Percentiles rank a stretch among this genome's conserved stretches.
phyloP scores from a whole-genome alignment of 1,140 invertebrate genomes.

The Cephus cinctus region DNA sequence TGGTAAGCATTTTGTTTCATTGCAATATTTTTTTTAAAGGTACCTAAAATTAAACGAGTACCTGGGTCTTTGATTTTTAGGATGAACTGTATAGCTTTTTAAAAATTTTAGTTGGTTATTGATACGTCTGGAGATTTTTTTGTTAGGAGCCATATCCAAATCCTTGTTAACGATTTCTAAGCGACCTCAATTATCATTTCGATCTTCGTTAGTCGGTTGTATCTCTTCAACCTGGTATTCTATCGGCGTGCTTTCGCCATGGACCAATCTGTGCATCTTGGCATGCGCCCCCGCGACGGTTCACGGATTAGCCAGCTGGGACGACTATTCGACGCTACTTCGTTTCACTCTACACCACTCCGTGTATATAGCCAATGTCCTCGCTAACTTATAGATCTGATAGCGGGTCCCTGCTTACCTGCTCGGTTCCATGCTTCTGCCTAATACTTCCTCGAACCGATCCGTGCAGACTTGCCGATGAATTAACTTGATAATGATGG shows the following conservation, averaged over 20 bases:
- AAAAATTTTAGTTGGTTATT: too few relatives aligned
- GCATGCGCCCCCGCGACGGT: conserved; percentile 23
- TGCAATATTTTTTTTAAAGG: too few relatives aligned
- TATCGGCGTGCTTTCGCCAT: conserved; percentile 13
- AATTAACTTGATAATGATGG: neutral
- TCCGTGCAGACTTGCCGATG: neutral
- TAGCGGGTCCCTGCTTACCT: neutral
- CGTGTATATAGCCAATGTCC: neutral
- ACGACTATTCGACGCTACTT: conserved; percentile 2
- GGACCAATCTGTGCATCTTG: conserved; percentile 25
- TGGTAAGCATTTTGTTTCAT: too few relatives aligned
- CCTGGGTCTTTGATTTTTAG: too few relatives aligned
- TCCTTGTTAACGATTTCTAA: conserved; percentile 24
- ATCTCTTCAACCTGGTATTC: neutral
- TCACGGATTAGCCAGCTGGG: conserved; percentile 28
- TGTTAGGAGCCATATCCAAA: too few relatives aligned
- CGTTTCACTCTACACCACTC: conserved; percentile 6
- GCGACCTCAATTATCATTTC: too few relatives aligned
- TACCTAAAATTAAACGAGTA: too few relatives aligned
- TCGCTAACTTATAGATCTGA: conserved; percentile 4
- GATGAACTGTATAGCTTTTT: too few relatives aligned
- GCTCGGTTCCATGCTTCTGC: neutral
- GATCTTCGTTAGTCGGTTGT: neutral
- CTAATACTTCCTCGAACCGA: neutral
- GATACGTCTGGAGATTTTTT: too few relatives aligned